A percentile compares a stretch with the other conserved stretches of the same genome.
Conservation (phyloP, 2,888 invertebrate genomes). For the Nomada ferruginata region DNA sequence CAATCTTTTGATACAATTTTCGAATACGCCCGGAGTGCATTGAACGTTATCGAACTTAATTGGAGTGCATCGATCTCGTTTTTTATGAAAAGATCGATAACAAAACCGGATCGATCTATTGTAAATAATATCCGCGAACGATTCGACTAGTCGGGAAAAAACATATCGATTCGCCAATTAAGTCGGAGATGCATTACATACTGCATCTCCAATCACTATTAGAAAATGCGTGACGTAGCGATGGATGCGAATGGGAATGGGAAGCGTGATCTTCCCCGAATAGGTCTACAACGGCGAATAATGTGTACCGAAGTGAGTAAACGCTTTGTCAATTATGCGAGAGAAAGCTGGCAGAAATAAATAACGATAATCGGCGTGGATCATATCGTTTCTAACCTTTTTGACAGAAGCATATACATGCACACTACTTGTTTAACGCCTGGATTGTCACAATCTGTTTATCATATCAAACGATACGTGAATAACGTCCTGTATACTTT, state of each 20-base stretch:
- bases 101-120: conserved; percentile 12
- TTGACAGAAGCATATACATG: conserved; percentile 43
- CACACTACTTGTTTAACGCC: conserved; percentile 21
- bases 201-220: conserved; percentile 51
- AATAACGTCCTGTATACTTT: conserved; percentile 33
- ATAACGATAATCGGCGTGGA: conserved; percentile 32
- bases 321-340: conserved; percentile 37
- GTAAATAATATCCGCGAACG: background rate
- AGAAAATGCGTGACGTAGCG: conserved; percentile 65
- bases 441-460: conserved; percentile 41
- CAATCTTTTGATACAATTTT: conserved; percentile 1
- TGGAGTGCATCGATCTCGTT: conserved; percentile 12
- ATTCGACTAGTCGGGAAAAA: conserved; percentile 25
- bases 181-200: conserved; percentile 14
- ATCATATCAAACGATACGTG: conserved; percentile 29
- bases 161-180: conserved; percentile 43
- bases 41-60: conserved; percentile 15
- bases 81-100: conserved; percentile 16
- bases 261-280: conserved; percentile 87
- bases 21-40: conserved; percentile 11
- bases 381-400: conserved; percentile 57
- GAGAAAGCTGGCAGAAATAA: conserved; percentile 16
- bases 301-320: conserved; percentile 58
- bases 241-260: conserved; percentile 87
- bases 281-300: conserved; percentile 85